Conservation (phyloP, 1,140 invertebrate species). For the Calosoma granatense region DNA sequence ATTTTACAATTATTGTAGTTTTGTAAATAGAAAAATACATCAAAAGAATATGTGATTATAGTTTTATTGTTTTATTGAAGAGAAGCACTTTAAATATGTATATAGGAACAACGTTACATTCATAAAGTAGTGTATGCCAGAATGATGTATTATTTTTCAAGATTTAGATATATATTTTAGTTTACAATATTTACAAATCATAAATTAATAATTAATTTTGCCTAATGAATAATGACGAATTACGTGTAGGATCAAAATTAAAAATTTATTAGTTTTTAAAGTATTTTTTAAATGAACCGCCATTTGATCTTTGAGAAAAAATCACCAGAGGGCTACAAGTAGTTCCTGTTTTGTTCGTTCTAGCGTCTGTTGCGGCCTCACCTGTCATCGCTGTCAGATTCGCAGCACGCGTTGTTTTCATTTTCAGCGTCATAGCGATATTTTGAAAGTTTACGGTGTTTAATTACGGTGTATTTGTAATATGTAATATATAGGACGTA, state of each 20-base stretch:
- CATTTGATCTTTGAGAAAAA: not conserved
- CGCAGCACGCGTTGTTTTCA: conserved; percentile 9
- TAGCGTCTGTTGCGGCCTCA: conserved; percentile 3
- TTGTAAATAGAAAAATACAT: not conserved
- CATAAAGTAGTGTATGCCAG: too few species aligned
- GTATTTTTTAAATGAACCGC: not conserved
- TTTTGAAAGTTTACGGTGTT: conserved; percentile 5
- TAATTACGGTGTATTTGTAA: not conserved
- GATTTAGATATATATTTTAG: too few species aligned
- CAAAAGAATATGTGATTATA: not conserved
- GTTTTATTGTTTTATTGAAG: too few species aligned
- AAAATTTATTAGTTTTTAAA: too few species aligned
- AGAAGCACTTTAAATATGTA: too few species aligned
- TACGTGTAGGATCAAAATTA: too few species aligned
- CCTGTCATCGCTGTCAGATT: conserved; percentile 11
- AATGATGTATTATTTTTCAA: too few species aligned
- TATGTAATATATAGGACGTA: not conserved
- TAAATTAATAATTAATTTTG: too few species aligned
- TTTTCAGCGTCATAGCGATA: conserved; percentile 9
- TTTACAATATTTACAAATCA: too few species aligned
- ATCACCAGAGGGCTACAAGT: not conserved
- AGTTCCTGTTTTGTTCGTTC: conserved; percentile 4
- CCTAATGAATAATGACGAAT: too few species aligned
- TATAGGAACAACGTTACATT: too few species aligned
- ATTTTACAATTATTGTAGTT: not conserved